phyloP scores from a whole-genome alignment of 2,797 vertebrate genomes.

The Bovichtus diacanthus region DNA sequence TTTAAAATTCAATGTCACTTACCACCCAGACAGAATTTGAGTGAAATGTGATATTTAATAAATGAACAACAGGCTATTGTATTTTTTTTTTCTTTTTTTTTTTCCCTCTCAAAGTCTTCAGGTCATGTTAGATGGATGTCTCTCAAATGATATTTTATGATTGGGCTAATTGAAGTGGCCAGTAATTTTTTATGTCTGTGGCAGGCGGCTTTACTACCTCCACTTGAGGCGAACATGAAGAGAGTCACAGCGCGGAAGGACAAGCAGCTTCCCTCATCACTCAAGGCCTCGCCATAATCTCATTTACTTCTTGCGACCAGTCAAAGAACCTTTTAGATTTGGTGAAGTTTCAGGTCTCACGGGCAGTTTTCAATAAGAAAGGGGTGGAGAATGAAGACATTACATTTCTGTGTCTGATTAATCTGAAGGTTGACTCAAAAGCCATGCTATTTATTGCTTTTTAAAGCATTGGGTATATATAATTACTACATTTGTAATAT shows the following conservation, averaged over 20 bases:
- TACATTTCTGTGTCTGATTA: conserved; percentile 47
- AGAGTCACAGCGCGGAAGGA: conserved; percentile 52
- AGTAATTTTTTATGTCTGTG: conserved; percentile 64
- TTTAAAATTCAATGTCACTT: conserved; percentile 47
- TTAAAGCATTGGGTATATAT: conserved; percentile 2
- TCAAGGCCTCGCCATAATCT: conserved; percentile 50
- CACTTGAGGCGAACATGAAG: conserved; percentile 18
- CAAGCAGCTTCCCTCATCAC: conserved; percentile 60
- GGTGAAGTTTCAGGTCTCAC: conserved; percentile 31
- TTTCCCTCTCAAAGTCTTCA: conserved; percentile 12
- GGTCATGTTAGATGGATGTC: conserved; percentile 67
- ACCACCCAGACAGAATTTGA: conserved; percentile 31
- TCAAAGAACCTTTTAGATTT: conserved; percentile 59
- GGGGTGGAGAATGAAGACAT: conserved; percentile 36
- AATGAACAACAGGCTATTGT: conserved; percentile 60
- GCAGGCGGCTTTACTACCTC: conserved; percentile 60
- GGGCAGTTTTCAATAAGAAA: conserved; percentile 42
- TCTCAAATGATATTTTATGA: conserved; percentile 69
- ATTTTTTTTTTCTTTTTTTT: conserved; percentile 23
- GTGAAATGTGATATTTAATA: conserved; percentile 59
- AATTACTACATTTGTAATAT: conserved; percentile 6
- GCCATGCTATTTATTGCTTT: conserved; percentile 25
- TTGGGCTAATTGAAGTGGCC: conserved; percentile 74
- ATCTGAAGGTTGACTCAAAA: conserved; percentile 48
- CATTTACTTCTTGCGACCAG: conserved; percentile 40